Evolutionary conservation across 2,888 invertebrate species (phyloP), one percentile per base, ranked within the genome.

Genomic region (Tanytarsus gracilentus): DNA sequence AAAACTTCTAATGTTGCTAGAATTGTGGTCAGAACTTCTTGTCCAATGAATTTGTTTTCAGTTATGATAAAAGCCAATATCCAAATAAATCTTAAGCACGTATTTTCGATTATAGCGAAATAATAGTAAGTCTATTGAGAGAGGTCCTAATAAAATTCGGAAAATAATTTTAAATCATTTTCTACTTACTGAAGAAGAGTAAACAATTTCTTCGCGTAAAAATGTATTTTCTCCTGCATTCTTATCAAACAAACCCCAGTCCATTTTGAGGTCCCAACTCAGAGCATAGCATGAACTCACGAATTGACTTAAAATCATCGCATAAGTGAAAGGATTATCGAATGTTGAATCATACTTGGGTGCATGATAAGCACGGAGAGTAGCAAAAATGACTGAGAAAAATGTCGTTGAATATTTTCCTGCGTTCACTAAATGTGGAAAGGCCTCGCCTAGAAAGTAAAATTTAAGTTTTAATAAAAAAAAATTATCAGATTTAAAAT

Each of bases 201-300:
- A 97, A 8, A 97, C 96, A 62, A 95, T 88, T 78, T 97, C 96
- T 70, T 97, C 96, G 40, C 97, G 78, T 1, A 97, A 78, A 71
- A 95, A 88, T 70, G 80, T 84, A 77, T 96, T 92, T 76, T 95
- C 94, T 0, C 90, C 91, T 1, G 94, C 88, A 65, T 88, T 88
- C 61, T 84, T 83, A 69, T 96, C 96, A 68, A 98, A 85, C 61
- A 98, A 78, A 0, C 97, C 97, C 99, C 99, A 99, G 78, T 99
- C 99, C 90, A 99, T 93, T 76, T 91, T 93, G 30, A 98, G 87
- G 73, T 99, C 98, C 98, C 99, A 99, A 2, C 90, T 87, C 72
- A 95, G 94, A 0, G 97, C 92, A 74, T 99, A 99, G 62, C 89
- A 82, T 0, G 98, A 96, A 59, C 92, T 94, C 3, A 94, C 74